Conservation (phyloP, 2,113 vertebrate genomes). For the Shinisaurus crocodilurus region DNA sequence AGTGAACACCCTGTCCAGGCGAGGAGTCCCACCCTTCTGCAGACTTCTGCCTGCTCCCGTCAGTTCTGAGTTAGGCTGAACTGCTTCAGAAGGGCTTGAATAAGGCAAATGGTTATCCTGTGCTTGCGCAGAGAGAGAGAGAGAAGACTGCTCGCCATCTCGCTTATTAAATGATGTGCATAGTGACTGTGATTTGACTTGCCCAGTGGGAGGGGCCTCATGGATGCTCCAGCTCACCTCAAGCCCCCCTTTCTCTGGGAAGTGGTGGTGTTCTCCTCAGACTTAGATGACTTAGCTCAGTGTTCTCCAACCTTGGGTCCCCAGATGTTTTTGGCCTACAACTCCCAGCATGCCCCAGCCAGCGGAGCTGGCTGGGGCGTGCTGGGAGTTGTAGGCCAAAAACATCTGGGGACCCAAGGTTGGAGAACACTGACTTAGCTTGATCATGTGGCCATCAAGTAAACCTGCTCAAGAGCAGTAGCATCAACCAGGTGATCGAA, state of each 20-base stretch:
- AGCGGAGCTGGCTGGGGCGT: too few relatives aligned
- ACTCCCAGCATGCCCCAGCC: too few relatives aligned
- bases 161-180: not conserved
- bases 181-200: not conserved
- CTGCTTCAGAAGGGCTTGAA: not conserved
- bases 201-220: not conserved
- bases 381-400: too few relatives aligned
- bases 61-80: not conserved
- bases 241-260: too few relatives aligned
- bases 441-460: not conserved
- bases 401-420: too few relatives aligned
- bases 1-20: not conserved
- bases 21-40: not conserved
- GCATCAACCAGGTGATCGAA: not conserved
- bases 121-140: too few relatives aligned
- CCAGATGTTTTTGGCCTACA: too few relatives aligned
- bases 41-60: not conserved
- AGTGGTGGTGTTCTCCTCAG: too few relatives aligned
- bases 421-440: not conserved
- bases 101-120: not conserved
- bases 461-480: not conserved
- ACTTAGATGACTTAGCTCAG: not conserved
- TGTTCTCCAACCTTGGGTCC: too few relatives aligned
- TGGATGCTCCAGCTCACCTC: not conserved
- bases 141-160: too few relatives aligned